These are phyloP conservation scores for Miltochrista miniata DNA, from an alignment of 2,888 invertebrate genomes.

Conservation along the genomic window DNA sequence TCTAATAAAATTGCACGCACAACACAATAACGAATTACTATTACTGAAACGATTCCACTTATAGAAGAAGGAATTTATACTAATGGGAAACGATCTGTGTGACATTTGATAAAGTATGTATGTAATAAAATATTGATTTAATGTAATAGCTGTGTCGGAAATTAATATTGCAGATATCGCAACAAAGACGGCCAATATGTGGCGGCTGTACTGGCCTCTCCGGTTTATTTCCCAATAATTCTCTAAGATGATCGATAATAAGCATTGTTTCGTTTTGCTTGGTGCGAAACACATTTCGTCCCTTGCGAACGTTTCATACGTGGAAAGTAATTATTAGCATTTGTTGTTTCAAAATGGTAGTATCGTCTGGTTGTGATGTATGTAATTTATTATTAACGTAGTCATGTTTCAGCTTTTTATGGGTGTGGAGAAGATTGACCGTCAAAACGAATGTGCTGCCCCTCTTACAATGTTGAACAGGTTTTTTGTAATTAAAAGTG, in stretches of 20 bases:
- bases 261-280: slow-evolving; percentile 46
- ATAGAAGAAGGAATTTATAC: slow-evolving; percentile 22
- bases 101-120: slow-evolving; percentile 25
- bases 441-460: slow-evolving; percentile 49
- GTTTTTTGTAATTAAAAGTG: slow-evolving; percentile 37
- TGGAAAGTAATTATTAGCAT: slow-evolving; percentile 63
- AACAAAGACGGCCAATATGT: slow-evolving; percentile 30
- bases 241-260: slow-evolving; percentile 51
- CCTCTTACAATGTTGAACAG: slow-evolving; percentile 54
- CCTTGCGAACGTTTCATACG: slow-evolving; percentile 52
- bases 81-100: slow-evolving; percentile 16
- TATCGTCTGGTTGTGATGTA: slow-evolving; percentile 57
- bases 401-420: slow-evolving; percentile 67
- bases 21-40: slow-evolving; percentile 39
- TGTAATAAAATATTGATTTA: slow-evolving; percentile 36
- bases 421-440: slow-evolving; percentile 62
- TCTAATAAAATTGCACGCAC: slow-evolving; percentile 35
- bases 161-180: slow-evolving; percentile 31
- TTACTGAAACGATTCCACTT: slow-evolving; percentile 41
- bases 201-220: slow-evolving; percentile 34
- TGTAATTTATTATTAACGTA: slow-evolving; percentile 71
- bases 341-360: slow-evolving; percentile 63
- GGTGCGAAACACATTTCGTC: slow-evolving; percentile 38
- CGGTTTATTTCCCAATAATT: slow-evolving; percentile 58
- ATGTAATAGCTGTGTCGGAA: slow-evolving; percentile 18